Base-by-base conservation (phyloP, 2,113 vertebrate species). In the Cariama cristata region DNA sequence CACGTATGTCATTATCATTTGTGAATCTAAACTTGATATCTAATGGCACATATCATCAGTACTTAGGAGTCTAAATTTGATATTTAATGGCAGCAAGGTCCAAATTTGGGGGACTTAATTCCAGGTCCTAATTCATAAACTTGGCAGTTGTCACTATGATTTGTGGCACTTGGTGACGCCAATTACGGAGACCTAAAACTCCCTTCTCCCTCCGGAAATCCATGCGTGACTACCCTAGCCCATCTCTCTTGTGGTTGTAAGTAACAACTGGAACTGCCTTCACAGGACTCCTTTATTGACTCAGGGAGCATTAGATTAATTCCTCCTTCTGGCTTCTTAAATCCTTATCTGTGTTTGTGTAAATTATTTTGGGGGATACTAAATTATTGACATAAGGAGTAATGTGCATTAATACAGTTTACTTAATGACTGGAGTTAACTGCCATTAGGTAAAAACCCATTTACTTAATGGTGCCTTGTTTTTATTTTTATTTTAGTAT, bases 401-500 rank as follows among this genome's bases (percentile, higher is more conserved):
- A 73, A 95, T 62, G 77, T 90, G 49, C 62, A 92, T 91, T 97
- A 96, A 87, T 82, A 82, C 56, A 49, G 84, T 94, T 96, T 95
- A 96, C 81, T 71, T 97, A 96, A 97, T 96, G 90, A 90, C 62
- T 95, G 50, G 53, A 95, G 62, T 79, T 90, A 96, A 88, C 84
- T 76, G 71, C 82, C 87, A 95, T 95, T 95, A 97, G 45, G 62
- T 90, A 96, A 95, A 96, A 97, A n/a, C 49, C 79, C 87, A 97
- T 97, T 97, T 97, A 88, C 77, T 91, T 97, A 97, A 97, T 96
- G 90, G 53, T 83, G 58, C 62, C 88, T 97, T 96, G 87, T 82
- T 96, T 97, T 97, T 94, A 79, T 90, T 96, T 94, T 87, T 94
- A 79, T 94, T 88, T 92, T 69, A 59, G 22, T 35, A 77, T 77